Evolutionary conservation across 2,797 vertebrate genomes (phyloP).

Genomic region (Anguilla marmorata): DNA sequence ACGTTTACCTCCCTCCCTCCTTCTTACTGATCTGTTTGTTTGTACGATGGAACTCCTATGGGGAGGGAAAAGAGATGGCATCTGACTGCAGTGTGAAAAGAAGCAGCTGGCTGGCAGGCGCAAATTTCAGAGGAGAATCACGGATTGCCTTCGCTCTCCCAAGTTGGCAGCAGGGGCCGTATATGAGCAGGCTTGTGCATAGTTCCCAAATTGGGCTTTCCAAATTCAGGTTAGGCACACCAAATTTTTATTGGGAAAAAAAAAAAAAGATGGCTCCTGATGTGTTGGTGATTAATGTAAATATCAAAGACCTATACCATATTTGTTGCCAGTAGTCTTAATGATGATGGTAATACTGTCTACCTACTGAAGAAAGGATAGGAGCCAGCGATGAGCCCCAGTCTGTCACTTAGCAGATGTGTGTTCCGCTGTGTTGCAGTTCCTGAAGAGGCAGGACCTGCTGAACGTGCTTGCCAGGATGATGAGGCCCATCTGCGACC

Average conservation of each 20-base stretch:
- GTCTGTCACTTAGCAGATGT: not conserved
- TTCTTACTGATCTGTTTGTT: not conserved
- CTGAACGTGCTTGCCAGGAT: conserved; percentile 94
- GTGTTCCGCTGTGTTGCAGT: conserved; percentile 68
- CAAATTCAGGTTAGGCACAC: too few relatives aligned
- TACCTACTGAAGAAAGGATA: not conserved
- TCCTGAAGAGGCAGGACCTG: conserved; percentile 97
- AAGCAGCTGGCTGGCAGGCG: too few relatives aligned
- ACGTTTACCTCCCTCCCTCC: not conserved
- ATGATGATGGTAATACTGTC: not conserved
- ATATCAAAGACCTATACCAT: not conserved
- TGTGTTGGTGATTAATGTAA: not conserved
- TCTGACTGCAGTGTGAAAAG: too few relatives aligned
- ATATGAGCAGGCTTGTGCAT: too few relatives aligned
- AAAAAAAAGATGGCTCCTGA: not conserved
- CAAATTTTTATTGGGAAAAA: not conserved
- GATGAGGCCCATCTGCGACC: conserved; percentile 95
- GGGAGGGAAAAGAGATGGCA: too few relatives aligned
- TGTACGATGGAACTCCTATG: not conserved
- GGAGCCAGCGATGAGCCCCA: not conserved
- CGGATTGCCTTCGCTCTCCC: too few relatives aligned
- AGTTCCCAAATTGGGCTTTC: too few relatives aligned
- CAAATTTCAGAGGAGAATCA: too few relatives aligned
- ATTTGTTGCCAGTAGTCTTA: not conserved
- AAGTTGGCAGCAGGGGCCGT: too few relatives aligned